Percentiles rank a stretch among this genome's conserved stretches.
Conservation (phyloP, 2,113 vertebrate species). For the Glareola pratincola region DNA sequence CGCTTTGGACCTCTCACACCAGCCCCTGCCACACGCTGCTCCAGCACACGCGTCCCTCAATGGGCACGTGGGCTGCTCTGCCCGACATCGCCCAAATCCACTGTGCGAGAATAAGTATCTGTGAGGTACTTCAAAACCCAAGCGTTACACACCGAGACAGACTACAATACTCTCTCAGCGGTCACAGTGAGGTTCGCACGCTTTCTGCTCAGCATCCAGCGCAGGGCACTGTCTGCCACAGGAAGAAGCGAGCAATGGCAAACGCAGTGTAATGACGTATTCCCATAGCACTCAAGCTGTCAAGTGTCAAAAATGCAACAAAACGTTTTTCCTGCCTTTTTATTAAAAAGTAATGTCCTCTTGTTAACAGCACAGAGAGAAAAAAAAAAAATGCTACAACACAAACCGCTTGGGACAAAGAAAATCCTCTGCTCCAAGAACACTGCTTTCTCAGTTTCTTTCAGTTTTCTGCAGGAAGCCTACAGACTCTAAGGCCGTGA, state of each 20-base stretch:
- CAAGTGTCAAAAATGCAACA: background rate
- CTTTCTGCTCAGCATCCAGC: rapidly evolving
- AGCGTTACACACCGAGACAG: rapidly evolving
- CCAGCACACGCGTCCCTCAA: rapidly evolving
- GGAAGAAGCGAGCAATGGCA: background rate
- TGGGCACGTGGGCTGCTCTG: background rate
- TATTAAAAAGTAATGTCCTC: constrained; percentile 78
- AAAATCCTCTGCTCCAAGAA: constrained; percentile 41
- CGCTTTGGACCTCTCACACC: rapidly evolving
- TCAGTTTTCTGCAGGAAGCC: background rate
- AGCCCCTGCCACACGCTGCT: background rate
- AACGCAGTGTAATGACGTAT: background rate
- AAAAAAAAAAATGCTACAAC: constrained; percentile 61
- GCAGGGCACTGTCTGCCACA: background rate
- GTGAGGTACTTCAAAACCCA: background rate
- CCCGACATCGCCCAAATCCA: background rate
- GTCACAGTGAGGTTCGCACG: rapidly evolving
- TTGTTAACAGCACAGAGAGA: constrained; percentile 74
- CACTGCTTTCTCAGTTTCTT: background rate
- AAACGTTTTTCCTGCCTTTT: constrained; percentile 57
- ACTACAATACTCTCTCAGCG: rapidly evolving
- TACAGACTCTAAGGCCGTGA: background rate
- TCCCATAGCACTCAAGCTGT: background rate
- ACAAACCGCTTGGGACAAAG: constrained; percentile 73
- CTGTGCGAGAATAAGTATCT: background rate